phyloP scores from a whole-genome alignment of 2,888 invertebrate genomes.

The Cinara cedri region DNA sequence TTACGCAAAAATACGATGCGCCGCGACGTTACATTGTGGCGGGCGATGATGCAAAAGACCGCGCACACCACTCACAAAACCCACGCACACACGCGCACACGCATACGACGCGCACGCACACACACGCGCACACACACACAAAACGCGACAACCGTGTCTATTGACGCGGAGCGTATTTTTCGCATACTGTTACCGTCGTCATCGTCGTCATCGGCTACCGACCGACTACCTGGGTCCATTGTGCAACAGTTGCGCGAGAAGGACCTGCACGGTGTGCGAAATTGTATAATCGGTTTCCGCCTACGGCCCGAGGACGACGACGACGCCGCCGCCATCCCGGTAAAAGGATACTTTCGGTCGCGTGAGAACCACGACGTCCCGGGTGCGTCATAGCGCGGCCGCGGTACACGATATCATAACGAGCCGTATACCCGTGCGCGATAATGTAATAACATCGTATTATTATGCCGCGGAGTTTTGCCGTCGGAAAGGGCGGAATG shows the following conservation, averaged over 20 bases:
- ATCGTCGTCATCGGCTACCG: neutral
- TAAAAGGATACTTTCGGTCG: constrained; percentile 47
- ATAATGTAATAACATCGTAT: neutral
- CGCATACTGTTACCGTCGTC: neutral
- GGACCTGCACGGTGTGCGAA: constrained; percentile 34
- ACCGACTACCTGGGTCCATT: constrained; percentile 47
- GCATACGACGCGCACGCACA: neutral
- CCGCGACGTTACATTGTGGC: neutral
- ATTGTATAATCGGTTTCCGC: constrained; percentile 56
- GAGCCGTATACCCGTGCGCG: constrained; percentile 2
- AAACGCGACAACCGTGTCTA: constrained; percentile 48
- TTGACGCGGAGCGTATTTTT: constrained; percentile 25
- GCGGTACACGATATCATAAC: no score
- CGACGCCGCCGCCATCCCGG: neutral
- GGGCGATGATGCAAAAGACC: constrained; percentile 11
- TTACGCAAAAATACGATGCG: constrained; percentile 52
- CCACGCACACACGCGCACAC: neutral
- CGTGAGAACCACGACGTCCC: constrained; percentile 48
- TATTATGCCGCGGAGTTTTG: no score
- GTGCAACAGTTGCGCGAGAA: constrained; percentile 52
- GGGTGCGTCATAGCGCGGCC: neutral
- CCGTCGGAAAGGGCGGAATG: constrained; percentile 6
- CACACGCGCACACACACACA: neutral
- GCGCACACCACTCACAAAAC: no score
- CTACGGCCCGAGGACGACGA: constrained; percentile 6